Evolutionary conservation across 1,140 invertebrate genomes (phyloP).

Genomic region (Reticulitermes speratus): DNA sequence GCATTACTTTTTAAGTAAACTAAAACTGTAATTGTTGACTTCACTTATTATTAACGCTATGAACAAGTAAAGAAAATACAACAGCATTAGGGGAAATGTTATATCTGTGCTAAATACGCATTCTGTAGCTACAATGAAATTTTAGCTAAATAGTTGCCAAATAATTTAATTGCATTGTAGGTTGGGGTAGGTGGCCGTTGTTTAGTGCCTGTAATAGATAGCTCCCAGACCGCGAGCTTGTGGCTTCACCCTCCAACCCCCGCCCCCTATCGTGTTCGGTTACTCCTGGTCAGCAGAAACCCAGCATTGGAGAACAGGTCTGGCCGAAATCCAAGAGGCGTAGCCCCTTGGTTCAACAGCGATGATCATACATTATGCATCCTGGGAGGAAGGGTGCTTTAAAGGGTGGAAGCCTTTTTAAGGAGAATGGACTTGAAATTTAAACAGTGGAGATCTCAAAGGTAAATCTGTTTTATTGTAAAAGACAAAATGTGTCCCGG

Average conservation of each 20-base stretch:
- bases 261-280: neutral
- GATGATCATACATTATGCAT: constrained; percentile 13
- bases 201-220: constrained; percentile 2
- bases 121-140: neutral
- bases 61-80: neutral
- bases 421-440: neutral
- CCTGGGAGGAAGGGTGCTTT: neutral
- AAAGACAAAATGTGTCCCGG: too few relatives aligned
- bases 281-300: constrained; percentile 2
- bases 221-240: neutral
- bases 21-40: too few relatives aligned
- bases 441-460: neutral
- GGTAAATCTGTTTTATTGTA: too few relatives aligned
- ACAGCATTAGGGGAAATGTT: neutral
- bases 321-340: constrained; percentile 1
- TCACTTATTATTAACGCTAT: neutral
- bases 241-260: neutral
- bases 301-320: neutral
- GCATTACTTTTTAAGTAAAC: too few relatives aligned
- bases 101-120: neutral
- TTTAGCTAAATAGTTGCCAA: constrained; percentile 12
- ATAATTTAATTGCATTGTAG: neutral
- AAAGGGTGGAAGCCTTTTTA: neutral
- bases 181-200: neutral
- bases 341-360: neutral